A percentile compares a stretch with the other conserved stretches of the same genome.
Conservation (phyloP, 2,888 invertebrate genomes). For the Caenorhabditis drosophilae region DNA sequence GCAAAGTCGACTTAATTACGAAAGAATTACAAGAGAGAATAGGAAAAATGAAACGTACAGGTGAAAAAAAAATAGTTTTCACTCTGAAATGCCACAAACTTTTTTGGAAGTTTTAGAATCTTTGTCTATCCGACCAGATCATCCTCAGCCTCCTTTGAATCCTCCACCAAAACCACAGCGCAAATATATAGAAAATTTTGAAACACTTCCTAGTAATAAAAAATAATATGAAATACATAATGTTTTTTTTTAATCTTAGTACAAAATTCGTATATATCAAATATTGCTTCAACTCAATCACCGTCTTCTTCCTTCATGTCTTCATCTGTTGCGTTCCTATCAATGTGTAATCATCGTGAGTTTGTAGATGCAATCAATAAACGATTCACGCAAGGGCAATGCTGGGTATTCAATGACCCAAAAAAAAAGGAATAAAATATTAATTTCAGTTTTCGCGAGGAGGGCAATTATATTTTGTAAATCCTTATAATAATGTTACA, state of each 20-base stretch:
- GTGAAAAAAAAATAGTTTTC: no score
- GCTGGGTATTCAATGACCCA: slow-evolving; percentile 39
- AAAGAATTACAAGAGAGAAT: slow-evolving; percentile 26
- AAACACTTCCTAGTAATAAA: no score
- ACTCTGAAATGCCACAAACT: no score
- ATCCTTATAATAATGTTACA: slow-evolving; percentile 47
- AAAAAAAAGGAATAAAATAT: no score
- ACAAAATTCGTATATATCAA: no score
- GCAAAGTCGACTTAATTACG: slow-evolving; percentile 39
- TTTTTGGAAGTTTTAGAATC: slow-evolving; percentile 34
- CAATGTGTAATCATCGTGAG: slow-evolving; percentile 33
- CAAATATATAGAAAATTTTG: no score
- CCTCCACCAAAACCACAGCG: slow-evolving; percentile 38
- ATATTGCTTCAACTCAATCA: slow-evolving; percentile 9
- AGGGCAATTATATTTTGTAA: slow-evolving; percentile 43
- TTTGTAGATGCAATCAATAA: slow-evolving; percentile 37
- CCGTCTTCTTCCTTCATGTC: slow-evolving; percentile 36
- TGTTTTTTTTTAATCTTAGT: no score
- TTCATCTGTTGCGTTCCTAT: slow-evolving; percentile 33
- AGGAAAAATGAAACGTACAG: slow-evolving; percentile 33
- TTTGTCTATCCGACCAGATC: slow-evolving; percentile 15
- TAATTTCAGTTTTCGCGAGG: slow-evolving; percentile 40
- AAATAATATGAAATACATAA: no score
- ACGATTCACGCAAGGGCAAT: slow-evolving; percentile 41
- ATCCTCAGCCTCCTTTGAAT: background rate